phyloP scores from a whole-genome alignment of 2,797 vertebrate genomes.

The Emydoidea blandingii region DNA sequence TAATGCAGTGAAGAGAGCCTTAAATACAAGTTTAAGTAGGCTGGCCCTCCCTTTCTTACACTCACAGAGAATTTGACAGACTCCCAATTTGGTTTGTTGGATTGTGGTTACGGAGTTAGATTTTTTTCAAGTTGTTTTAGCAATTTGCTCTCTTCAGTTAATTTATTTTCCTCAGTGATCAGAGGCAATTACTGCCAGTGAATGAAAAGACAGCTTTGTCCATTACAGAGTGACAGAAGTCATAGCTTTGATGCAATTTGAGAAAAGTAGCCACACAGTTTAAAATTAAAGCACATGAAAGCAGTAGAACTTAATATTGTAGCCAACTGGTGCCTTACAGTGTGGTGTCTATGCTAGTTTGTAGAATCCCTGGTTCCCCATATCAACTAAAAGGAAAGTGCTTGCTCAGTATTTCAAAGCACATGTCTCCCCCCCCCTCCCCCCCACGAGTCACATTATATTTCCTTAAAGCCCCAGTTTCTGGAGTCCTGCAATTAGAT shows the following conservation, averaged over 20 bases:
- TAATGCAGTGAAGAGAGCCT: not conserved
- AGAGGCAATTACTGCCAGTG: not conserved
- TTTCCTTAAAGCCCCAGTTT: not conserved
- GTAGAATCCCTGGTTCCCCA: not conserved
- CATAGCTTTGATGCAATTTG: not conserved
- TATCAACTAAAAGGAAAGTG: not conserved
- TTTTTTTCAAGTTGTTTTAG: not conserved
- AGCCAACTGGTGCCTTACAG: not conserved
- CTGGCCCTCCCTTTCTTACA: not conserved
- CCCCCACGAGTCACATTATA: not conserved
- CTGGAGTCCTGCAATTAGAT: not conserved
- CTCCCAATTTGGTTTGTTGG: not conserved
- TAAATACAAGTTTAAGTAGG: not conserved
- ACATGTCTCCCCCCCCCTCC: rapidly evolving
- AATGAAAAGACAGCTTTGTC: not conserved
- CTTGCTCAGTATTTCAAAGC: not conserved
- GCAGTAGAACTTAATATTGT: not conserved
- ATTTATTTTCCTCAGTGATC: not conserved
- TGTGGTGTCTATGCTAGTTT: not conserved
- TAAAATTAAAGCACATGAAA: not conserved
- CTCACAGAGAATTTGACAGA: not conserved
- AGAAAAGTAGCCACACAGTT: not conserved
- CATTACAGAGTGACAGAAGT: not conserved
- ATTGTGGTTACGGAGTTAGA: not conserved
- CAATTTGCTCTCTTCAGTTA: not conserved